Evolutionary conservation across 2,113 vertebrate species (phyloP), one percentile per base, ranked within the genome.

Genomic region (Heterotis niloticus): DNA sequence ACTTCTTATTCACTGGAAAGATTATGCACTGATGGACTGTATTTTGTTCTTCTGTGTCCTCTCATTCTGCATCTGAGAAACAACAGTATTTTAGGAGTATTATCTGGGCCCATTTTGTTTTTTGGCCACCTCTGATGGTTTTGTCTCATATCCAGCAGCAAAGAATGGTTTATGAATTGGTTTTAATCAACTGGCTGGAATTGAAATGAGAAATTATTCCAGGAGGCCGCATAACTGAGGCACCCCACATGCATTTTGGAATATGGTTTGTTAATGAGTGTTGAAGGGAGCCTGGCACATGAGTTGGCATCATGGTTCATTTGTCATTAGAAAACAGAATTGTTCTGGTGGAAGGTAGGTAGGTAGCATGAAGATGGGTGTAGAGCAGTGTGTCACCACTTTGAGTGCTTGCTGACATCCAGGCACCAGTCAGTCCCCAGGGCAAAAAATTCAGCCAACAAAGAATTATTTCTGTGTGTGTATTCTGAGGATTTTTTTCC

Each of bases 131-230:
- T 51, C 75, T 84, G 85, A 84, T 78, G 79, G 79, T 84, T 88
- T 75, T 81, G 79, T 87, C 65, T 68, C 64, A 23, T 24, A 77
- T 56, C 79, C 60, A 68, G 65, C 77, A 85, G 73, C 83, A 78
- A 81, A 83, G 78, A 81, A 82, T 86, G 88, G 88, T 90, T 90
- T 87, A 90, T 87, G 87, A 78, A 81, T 83, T 84, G 83, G 84
- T 88, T 89, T 88, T 89, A 90, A 89, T 88, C 87, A 89, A 85
- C 54, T 82, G 65, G 65, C 86, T 71, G 83, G 86, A 88, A 88
- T 88, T 84, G 85, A 86, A 86, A 89, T 90, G 89, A 88, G 85
- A 90, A 85, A 80, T 26, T 29, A 11, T 83, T 82, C 74, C 78
- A 81, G 80, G 73, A 0, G 86, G 23, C 20, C 86, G 86, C 88